Conservation (phyloP, 2,113 vertebrate species). For the Entomyzon cyanotis region DNA sequence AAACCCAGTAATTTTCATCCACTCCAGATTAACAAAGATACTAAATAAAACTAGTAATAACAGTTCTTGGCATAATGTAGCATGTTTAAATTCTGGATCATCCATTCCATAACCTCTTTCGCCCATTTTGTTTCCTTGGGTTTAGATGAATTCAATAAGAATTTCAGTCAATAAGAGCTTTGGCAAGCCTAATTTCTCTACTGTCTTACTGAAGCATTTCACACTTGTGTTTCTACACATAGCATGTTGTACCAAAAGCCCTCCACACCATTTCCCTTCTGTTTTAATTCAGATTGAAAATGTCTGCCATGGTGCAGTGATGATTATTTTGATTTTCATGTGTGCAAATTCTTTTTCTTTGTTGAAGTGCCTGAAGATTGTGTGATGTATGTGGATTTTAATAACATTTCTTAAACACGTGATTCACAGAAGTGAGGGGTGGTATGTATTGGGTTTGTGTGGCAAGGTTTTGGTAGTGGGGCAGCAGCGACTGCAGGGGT, state of each 20-base stretch:
- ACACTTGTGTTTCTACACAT: neutral
- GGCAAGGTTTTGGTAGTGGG: neutral
- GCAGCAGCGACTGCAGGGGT: neutral
- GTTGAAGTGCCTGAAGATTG: neutral
- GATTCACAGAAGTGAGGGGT: neutral
- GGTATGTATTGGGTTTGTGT: neutral
- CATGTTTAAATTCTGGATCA: neutral
- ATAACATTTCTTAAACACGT: rapidly evolving
- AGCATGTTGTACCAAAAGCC: neutral
- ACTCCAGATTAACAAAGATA: neutral
- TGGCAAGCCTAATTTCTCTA: neutral
- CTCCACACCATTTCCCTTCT: neutral
- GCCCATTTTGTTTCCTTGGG: neutral
- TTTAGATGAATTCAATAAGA: neutral
- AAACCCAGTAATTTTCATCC: neutral
- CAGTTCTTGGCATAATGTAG: neutral
- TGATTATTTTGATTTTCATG: neutral
- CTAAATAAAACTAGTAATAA: neutral
- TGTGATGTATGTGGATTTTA: neutral
- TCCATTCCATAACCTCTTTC: neutral
- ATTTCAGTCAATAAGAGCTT: neutral
- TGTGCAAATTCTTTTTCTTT: neutral
- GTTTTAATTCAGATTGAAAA: neutral
- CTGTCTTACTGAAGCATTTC: neutral
- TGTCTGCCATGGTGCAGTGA: neutral